Evolutionary conservation across 2,888 invertebrate genomes (phyloP), one percentile per base, ranked within the genome.

Genomic region (Heliconius sara): DNA sequence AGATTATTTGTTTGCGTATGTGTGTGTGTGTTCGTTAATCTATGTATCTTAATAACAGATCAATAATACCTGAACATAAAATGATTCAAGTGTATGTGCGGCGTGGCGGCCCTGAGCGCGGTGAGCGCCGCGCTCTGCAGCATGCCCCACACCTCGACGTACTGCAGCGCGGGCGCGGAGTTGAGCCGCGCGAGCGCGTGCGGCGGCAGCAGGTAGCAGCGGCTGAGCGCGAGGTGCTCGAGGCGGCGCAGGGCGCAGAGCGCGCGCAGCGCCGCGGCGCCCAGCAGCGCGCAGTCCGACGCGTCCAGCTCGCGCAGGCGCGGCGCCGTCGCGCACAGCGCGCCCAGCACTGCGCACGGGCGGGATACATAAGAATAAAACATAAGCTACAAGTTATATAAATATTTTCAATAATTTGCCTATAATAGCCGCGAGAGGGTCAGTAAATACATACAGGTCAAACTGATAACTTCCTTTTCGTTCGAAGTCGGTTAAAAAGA

Each of bases 121-220:
- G 85, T 86, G 0, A 96, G 87, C 0, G 94, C 91, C 0, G 92
- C 89, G 0, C 96, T 93, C 60, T 96, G 96, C 76, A 98, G 95
- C 91, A 98, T 96, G 16, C 98, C 98, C 95, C 98, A 98, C 81
- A 98, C 96, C 86, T 98, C 98, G 79, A 99, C 90, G 89, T 96
- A 98, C 77, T 96, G 96, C 0, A 99, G 94, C 0, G 96, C 95
- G 0, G 95, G 89, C 93, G 97, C 96, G n/a, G 93, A 90, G 80
- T 95, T 96, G 19, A 98, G 88, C 83, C 27, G 97, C 97, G 96
- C 92, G 83, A 98, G 96, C n/a, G 96, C 95, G 6, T 96, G 92
- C 19, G 97, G 96, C 0, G 97, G 97, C 83, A 96, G 96, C 87
- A 98, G 97, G 90, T 99, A 99, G 78, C 99, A 96, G 70, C 98